Evolutionary conservation across 2,888 invertebrate species (phyloP).

Genomic region (Lycophotia porphyrea): DNA sequence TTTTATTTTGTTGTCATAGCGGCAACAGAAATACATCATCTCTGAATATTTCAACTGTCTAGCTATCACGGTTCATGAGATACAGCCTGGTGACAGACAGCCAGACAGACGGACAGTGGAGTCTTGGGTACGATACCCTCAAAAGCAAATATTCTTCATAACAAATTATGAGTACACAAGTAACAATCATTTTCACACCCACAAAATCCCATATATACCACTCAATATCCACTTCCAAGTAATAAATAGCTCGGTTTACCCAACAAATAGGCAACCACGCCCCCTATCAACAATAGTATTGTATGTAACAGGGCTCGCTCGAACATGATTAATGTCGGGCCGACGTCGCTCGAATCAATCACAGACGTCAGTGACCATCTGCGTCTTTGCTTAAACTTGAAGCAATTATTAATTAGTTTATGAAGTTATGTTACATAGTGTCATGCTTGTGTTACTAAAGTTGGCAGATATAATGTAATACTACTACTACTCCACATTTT

Average conservation of each 20-base stretch:
- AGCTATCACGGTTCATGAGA: too few relatives aligned
- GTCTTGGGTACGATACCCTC: too few relatives aligned
- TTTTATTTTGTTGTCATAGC: too few relatives aligned
- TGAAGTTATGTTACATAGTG: constrained; percentile 29
- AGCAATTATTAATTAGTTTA: constrained; percentile 48
- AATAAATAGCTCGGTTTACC: constrained; percentile 50
- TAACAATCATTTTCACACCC: constrained; percentile 3
- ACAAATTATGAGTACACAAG: not conserved
- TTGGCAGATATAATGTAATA: not conserved
- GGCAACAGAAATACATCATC: too few relatives aligned
- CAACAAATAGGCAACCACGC: constrained; percentile 54
- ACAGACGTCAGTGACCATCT: constrained; percentile 75
- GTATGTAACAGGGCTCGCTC: constrained; percentile 65
- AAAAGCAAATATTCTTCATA: not conserved
- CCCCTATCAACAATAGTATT: constrained; percentile 63
- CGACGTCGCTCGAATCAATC: constrained; percentile 78
- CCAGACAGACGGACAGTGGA: too few relatives aligned
- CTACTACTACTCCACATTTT: not conserved
- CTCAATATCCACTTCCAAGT: constrained; percentile 20
- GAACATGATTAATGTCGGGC: constrained; percentile 78
- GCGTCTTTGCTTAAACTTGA: constrained; percentile 70
- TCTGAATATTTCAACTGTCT: too few relatives aligned
- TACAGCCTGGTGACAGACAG: too few relatives aligned
- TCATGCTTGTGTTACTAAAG: not conserved
- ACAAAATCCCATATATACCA: constrained; percentile 1